phyloP scores from a whole-genome alignment of 1,140 invertebrate genomes.

The Propsilocerus akamusi region DNA sequence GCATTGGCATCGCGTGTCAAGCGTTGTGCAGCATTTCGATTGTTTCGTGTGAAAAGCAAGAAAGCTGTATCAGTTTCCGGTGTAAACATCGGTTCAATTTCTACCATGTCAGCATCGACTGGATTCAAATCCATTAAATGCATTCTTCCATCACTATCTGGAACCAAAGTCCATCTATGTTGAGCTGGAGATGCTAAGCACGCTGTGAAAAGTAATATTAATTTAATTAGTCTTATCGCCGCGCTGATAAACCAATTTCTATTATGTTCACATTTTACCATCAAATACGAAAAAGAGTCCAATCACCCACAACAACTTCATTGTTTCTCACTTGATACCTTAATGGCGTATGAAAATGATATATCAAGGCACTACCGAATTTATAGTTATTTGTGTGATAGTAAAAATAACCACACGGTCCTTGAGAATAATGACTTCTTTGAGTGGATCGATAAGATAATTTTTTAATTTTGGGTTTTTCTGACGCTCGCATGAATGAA shows the following conservation, averaged over 20 bases:
- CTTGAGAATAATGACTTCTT: too few species aligned
- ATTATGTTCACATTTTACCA: background rate
- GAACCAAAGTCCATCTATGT: background rate
- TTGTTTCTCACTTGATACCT: too few species aligned
- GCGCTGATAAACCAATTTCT: background rate
- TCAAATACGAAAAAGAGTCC: background rate
- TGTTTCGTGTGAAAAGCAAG: background rate
- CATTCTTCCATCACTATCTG: background rate
- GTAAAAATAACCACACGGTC: too few species aligned
- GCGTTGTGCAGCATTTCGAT: background rate
- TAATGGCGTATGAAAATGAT: too few species aligned
- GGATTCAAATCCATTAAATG: background rate
- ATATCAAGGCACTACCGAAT: too few species aligned
- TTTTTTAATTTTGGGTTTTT: background rate
- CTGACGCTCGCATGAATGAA: background rate
- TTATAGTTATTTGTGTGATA: too few species aligned
- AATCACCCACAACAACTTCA: background rate
- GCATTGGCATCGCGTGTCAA: background rate
- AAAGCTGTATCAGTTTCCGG: background rate
- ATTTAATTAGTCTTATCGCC: background rate
- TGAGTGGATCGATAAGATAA: too few species aligned
- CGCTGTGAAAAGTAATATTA: background rate
- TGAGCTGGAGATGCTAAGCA: background rate
- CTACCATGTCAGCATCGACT: background rate
- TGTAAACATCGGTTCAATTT: background rate